Percentiles rank a stretch among this genome's conserved stretches.
Evolutionary conservation across 2,113 vertebrate species (phyloP).

Genomic region (Bucco capensis): DNA sequence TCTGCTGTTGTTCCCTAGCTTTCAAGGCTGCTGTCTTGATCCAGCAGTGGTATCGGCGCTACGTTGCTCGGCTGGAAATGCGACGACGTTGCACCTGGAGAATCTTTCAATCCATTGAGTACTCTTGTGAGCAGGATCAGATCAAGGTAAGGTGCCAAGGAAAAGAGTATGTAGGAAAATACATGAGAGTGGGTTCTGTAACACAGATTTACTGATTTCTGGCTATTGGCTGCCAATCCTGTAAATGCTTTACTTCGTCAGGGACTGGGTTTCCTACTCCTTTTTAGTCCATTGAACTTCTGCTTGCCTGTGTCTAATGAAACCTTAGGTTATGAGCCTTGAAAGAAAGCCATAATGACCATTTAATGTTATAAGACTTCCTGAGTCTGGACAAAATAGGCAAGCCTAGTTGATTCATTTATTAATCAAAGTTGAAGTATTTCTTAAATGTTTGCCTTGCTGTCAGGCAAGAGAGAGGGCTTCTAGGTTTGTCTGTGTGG

Average conservation of each 20-base stretch:
- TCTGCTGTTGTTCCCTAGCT: constrained; percentile 65
- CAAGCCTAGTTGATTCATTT: neutral
- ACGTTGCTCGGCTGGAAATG: constrained; percentile 85
- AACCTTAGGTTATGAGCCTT: neutral
- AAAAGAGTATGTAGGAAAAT: neutral
- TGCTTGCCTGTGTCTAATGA: neutral
- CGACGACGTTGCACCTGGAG: constrained; percentile 90
- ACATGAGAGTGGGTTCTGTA: neutral
- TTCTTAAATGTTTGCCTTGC: neutral
- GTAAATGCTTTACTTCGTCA: neutral
- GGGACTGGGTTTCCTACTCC: neutral
- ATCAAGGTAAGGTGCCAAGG: constrained; percentile 76
- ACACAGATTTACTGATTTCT: neutral
- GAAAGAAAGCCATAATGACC: neutral
- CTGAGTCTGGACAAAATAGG: neutral
- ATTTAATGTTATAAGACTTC: neutral
- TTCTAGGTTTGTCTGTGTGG: neutral
- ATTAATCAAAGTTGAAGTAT: too few species aligned
- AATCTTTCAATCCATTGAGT: constrained; percentile 94
- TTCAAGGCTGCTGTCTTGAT: constrained; percentile 88
- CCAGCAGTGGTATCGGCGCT: constrained; percentile 90
- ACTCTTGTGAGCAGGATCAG: constrained; percentile 90
- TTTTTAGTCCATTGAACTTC: neutral
- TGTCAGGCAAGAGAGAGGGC: neutral
- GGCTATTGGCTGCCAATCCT: neutral